phyloP scores from a whole-genome alignment of 2,888 invertebrate species.

The Ditula angustiorana region DNA sequence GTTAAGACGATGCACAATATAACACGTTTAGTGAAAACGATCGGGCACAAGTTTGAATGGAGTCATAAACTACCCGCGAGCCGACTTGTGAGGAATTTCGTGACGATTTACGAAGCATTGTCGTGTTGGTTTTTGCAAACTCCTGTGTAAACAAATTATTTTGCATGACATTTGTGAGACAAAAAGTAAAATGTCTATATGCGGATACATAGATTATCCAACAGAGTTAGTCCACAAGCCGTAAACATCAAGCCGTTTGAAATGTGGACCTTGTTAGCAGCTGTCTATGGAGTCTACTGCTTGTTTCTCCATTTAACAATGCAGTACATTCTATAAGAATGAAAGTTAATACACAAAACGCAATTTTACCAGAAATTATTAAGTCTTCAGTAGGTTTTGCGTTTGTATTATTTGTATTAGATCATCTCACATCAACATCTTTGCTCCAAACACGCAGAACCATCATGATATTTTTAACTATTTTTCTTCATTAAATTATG shows the following conservation, averaged over 20 bases:
- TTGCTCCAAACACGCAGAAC: background rate
- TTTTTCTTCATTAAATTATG: slow-evolving; percentile 29
- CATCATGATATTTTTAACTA: slow-evolving; percentile 10
- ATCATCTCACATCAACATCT: background rate
- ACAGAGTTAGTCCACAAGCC: slow-evolving; percentile 6
- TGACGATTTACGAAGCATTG: slow-evolving; percentile 76
- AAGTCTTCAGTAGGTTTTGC: slow-evolving; percentile 17
- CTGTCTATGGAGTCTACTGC: slow-evolving; percentile 10
- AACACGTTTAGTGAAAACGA: slow-evolving; percentile 71
- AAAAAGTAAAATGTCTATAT: slow-evolving; percentile 23
- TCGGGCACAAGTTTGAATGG: slow-evolving; percentile 67
- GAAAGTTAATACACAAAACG: slow-evolving; percentile 19
- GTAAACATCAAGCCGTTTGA: slow-evolving; percentile 9
- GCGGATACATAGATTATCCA: background rate
- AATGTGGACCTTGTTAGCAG: slow-evolving; percentile 21
- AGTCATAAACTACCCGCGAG: slow-evolving; percentile 70
- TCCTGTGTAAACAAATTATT: slow-evolving; percentile 70
- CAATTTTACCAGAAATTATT: slow-evolving; percentile 12
- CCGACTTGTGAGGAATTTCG: slow-evolving; percentile 54
- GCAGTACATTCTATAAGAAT: background rate
- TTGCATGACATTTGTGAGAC: slow-evolving; percentile 38
- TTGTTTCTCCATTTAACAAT: slow-evolving; percentile 24
- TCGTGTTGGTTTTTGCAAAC: slow-evolving; percentile 65
- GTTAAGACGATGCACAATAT: slow-evolving; percentile 54
- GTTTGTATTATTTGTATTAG: background rate